Evolutionary conservation across 2,113 vertebrate genomes (phyloP).

Genomic region (Dasypus novemcinctus): DNA sequence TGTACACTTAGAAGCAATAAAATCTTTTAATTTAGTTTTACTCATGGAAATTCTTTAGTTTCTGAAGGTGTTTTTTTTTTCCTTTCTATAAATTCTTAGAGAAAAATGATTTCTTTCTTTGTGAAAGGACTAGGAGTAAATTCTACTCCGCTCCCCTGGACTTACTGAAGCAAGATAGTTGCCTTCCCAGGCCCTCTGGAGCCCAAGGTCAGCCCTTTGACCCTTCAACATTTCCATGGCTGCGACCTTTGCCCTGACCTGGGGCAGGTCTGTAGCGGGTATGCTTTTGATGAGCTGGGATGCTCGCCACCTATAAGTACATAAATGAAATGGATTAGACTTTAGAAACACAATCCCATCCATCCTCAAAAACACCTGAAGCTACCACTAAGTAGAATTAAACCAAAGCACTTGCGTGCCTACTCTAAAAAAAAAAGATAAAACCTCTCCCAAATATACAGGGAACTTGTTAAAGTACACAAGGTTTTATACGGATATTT

Average conservation of each 20-base stretch:
- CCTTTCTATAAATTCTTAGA: background rate
- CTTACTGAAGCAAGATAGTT: slow-evolving; percentile 92
- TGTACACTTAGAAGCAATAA: background rate
- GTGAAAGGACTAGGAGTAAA: background rate
- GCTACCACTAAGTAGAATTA: background rate
- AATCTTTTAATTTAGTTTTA: background rate
- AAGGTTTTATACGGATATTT: background rate
- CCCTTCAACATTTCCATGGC: slow-evolving; percentile 94
- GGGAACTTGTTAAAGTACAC: background rate
- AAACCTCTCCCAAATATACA: background rate
- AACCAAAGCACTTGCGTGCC: background rate
- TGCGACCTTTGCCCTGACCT: slow-evolving; percentile 95
- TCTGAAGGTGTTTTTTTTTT: slow-evolving; percentile 12
- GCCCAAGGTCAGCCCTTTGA: slow-evolving; percentile 91
- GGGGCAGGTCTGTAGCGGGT: slow-evolving; percentile 89
- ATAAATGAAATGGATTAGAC: background rate
- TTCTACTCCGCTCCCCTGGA: background rate
- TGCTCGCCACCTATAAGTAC: slow-evolving; percentile 92
- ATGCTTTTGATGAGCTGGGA: slow-evolving; percentile 92
- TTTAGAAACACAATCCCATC: background rate
- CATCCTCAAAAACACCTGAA: background rate
- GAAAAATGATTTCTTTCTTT: slow-evolving; percentile 8
- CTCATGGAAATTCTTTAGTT: background rate
- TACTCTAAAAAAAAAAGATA: background rate
- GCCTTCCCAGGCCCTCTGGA: slow-evolving; percentile 95